Percentiles rank a stretch among this genome's conserved stretches.
Evolutionary conservation across 2,797 vertebrate species (phyloP).

Genomic region (Acrossocheilus wenchowensis): DNA sequence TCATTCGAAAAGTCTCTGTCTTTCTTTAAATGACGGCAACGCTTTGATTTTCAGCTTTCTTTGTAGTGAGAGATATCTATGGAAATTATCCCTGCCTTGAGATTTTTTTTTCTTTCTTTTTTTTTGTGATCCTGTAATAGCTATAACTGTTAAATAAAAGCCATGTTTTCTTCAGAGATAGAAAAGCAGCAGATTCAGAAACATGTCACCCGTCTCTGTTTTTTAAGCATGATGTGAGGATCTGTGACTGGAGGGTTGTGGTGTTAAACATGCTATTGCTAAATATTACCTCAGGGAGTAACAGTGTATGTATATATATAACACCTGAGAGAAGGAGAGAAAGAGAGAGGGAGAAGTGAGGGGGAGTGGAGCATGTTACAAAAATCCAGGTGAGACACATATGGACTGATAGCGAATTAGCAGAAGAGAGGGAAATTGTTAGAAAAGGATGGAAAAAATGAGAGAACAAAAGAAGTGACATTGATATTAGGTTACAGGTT

Average conservation of each 20-base stretch:
- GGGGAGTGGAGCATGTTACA: constrained; percentile 56
- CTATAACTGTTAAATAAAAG: constrained; percentile 74
- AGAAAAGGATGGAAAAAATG: constrained; percentile 11
- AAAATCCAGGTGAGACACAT: constrained; percentile 24
- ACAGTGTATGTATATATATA: constrained; percentile 70
- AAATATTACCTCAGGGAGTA: constrained; percentile 81
- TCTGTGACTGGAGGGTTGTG: constrained; percentile 73
- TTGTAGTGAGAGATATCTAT: constrained; percentile 79
- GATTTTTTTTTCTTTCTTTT: constrained; percentile 64
- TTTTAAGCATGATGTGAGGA: constrained; percentile 68
- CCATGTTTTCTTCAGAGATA: constrained; percentile 69
- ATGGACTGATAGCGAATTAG: constrained; percentile 32
- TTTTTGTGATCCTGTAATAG: constrained; percentile 73
- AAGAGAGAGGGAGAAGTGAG: constrained; percentile 8
- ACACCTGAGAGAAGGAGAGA: constrained; percentile 51
- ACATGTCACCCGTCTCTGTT: constrained; percentile 66
- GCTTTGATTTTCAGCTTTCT: constrained; percentile 81
- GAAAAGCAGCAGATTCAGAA: constrained; percentile 73
- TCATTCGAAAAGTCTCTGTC: constrained; percentile 71
- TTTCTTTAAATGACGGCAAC: constrained; percentile 61
- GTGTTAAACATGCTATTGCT: constrained; percentile 82
- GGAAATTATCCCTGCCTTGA: constrained; percentile 77
- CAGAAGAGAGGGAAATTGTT: constrained; percentile 48
- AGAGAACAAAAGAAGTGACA: constrained; percentile 17
- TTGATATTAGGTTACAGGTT: background rate